Evolutionary conservation across 2,113 vertebrate genomes (phyloP), one percentile per base, ranked within the genome.

Genomic region (Coptodon bakossiorum): DNA sequence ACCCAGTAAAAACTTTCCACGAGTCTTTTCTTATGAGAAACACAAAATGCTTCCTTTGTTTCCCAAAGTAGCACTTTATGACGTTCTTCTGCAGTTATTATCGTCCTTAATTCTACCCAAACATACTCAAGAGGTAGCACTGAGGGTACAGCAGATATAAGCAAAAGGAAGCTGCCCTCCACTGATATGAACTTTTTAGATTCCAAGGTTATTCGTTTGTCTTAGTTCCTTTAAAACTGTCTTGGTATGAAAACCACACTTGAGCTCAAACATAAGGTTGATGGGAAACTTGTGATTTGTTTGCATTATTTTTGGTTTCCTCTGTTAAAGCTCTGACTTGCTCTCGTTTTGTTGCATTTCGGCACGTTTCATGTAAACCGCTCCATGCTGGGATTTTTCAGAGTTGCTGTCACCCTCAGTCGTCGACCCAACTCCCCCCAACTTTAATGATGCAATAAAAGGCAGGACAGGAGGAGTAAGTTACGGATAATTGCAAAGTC

Each of bases 401-500:
- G 27, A 78, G 73, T 9, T n/a, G 16, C 27, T 50, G 6, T 78
- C 45, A 78, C 45, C 73, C 73, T 78, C 45, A 13, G 73, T 6
- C 6, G 45, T 52, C 10, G 6, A 29, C 40, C 9, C 24, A 73
- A 73, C 43, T 52, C 73, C 17, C 73, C 45, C 16, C 73, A 78
- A 31, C 73, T 78, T 88, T 89, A 88, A 88, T 86, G 89, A 90
- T 53, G 83, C 90, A 85, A 90, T 91, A 91, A 94, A 91, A 88
- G 5, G 10, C 82, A 6, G 81, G 54, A 36, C 76, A 84, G 86
- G 78, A 91, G 91, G 73, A 88, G 92, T 66, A 80, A 16, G 92
- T 91, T 82, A 89, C 56, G 88, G 88, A 85, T 92, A 92, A 93
- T 88, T 90, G 88, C 92, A 84, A 59, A 89, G 92, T 94, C 90